Conservation (phyloP, 2,888 invertebrate species). For the Epirrhoe tristata region DNA sequence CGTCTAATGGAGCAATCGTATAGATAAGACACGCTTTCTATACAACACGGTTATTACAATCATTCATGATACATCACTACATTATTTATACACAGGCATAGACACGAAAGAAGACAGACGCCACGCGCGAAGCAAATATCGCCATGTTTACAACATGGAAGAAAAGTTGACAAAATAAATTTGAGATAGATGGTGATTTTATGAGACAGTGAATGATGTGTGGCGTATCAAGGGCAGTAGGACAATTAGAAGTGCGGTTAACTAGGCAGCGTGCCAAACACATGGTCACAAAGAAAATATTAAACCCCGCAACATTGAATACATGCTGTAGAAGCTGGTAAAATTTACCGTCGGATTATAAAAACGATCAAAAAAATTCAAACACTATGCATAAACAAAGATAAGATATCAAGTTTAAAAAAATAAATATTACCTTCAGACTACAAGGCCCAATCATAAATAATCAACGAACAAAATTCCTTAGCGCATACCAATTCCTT, state of each 20-base stretch:
- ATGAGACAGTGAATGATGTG: constrained; percentile 19
- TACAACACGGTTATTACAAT: constrained; percentile 43
- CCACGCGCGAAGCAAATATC: not conserved
- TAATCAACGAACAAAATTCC: constrained; percentile 7
- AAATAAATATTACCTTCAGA: not conserved
- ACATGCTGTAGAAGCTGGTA: not conserved
- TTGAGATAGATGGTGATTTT: constrained; percentile 10
- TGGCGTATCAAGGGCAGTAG: constrained; percentile 32
- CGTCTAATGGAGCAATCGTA: constrained; percentile 54
- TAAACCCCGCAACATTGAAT: not conserved
- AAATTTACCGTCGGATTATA: not conserved
- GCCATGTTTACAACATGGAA: constrained; percentile 4
- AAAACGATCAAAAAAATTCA: too few species aligned
- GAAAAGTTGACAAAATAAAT: constrained; percentile 23
- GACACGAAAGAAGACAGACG: constrained; percentile 1
- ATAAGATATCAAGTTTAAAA: not conserved
- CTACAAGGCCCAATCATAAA: not conserved
- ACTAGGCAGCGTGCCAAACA: constrained; percentile 19
- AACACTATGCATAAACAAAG: too few species aligned
- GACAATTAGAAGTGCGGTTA: constrained; percentile 18
- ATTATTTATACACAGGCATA: constrained; percentile 8
- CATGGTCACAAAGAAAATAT: not conserved
- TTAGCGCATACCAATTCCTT: constrained; percentile 19
- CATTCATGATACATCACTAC: constrained; percentile 19
- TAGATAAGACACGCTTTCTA: constrained; percentile 60